These are phyloP conservation scores for Malaclemys terrapin DNA, from an alignment of 2,113 vertebrate species.

Conservation along the genomic window DNA sequence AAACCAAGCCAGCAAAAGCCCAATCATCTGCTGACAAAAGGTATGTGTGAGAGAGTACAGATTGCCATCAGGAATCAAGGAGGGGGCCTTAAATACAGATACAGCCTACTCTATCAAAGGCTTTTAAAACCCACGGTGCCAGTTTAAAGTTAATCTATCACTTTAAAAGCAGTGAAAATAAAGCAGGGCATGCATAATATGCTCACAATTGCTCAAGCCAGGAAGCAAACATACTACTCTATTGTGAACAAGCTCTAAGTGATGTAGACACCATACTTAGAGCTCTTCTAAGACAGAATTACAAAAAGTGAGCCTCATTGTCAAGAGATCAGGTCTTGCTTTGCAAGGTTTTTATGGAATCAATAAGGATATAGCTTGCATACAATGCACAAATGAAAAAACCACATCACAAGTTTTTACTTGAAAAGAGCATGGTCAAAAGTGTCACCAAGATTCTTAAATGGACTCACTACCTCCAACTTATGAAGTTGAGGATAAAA, in stretches of 20 bases:
- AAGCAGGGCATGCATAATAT: not conserved
- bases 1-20: not conserved
- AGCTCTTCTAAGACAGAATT: not conserved
- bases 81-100: not conserved
- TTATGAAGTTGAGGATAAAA: not conserved
- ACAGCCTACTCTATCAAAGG: not conserved
- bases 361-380: not conserved
- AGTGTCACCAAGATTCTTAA: not conserved
- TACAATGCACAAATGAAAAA: fast-evolving
- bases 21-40: fast-evolving
- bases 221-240: not conserved
- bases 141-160: not conserved
- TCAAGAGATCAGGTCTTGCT: not conserved
- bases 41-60: not conserved
- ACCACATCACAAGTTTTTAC: fast-evolving
- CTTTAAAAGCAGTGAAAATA: not conserved
- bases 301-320: not conserved
- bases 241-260: not conserved
- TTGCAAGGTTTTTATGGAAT: not conserved
- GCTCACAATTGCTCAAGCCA: not conserved
- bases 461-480: not conserved
- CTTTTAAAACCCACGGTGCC: not conserved
- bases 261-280: not conserved
- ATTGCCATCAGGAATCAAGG: not conserved
- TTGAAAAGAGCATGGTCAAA: not conserved